phyloP scores from a whole-genome alignment of 2,888 invertebrate genomes.

The Labia minor region DNA sequence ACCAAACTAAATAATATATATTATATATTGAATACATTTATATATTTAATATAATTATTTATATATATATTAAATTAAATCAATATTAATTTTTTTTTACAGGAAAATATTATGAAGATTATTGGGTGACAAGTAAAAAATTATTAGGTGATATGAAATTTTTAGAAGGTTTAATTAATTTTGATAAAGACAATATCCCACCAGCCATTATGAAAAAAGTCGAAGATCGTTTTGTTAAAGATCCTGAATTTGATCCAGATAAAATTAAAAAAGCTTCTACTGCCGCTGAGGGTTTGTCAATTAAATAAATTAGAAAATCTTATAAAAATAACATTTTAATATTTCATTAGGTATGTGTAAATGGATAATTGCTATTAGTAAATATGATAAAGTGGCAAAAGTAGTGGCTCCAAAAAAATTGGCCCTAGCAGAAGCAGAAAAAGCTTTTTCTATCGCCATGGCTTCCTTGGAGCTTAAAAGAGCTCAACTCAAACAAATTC shows the following conservation, averaged over 20 bases:
- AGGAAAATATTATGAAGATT: constrained; percentile 67
- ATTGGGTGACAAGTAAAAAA: constrained; percentile 84
- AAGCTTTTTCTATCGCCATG: constrained; percentile 62
- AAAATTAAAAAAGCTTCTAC: constrained; percentile 77
- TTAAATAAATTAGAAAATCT: constrained; percentile 21
- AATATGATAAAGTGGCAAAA: constrained; percentile 87
- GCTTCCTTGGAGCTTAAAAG: constrained; percentile 66
- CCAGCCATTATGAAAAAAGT: constrained; percentile 72
- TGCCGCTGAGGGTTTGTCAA: constrained; percentile 64
- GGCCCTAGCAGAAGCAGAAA: constrained; percentile 78
- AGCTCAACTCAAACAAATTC: constrained; percentile 50
- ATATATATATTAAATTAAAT: too few relatives aligned
- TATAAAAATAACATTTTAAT: constrained; percentile 14
- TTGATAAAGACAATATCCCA: constrained; percentile 89
- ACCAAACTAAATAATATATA: too few relatives aligned
- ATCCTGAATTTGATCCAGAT: constrained; percentile 84
- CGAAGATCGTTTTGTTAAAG: constrained; percentile 64
- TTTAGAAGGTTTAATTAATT: constrained; percentile 72
- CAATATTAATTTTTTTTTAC: too few relatives aligned
- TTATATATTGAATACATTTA: too few relatives aligned
- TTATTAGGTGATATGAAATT: constrained; percentile 85
- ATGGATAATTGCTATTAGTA: constrained; percentile 91
- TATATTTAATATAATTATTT: too few relatives aligned
- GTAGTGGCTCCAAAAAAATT: constrained; percentile 87
- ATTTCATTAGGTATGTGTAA: constrained; percentile 57